These are phyloP conservation scores for Albula goreensis DNA, from an alignment of 2,113 vertebrate genomes.

Conservation along the genomic window DNA sequence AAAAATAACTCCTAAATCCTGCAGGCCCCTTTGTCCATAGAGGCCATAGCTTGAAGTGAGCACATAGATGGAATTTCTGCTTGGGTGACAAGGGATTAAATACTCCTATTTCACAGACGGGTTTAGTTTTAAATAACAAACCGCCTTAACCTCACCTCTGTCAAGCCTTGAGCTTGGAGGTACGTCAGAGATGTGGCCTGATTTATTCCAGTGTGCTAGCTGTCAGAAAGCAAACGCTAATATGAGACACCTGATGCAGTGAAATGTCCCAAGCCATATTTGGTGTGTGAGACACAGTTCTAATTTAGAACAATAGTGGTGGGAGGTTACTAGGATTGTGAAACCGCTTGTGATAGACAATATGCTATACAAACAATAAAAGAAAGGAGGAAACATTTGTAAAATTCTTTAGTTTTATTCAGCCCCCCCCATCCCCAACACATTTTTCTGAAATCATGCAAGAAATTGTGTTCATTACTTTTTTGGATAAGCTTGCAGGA, in stretches of 20 bases:
- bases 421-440: not conserved
- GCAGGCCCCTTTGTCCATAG: conserved; percentile 41
- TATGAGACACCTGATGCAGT: conserved; percentile 42
- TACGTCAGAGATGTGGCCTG: conserved; percentile 40
- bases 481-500: not conserved
- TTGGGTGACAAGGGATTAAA: conserved; percentile 47
- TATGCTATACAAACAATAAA: not conserved
- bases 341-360: not conserved
- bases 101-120: conserved; percentile 45
- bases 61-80: conserved; percentile 42
- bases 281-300: conserved; percentile 41
- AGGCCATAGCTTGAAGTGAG: conserved; percentile 31
- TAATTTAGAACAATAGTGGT: conserved; percentile 47
- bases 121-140: conserved; percentile 48
- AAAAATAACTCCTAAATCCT: conserved; percentile 47
- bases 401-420: not conserved
- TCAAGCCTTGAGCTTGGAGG: conserved; percentile 30
- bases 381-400: not conserved
- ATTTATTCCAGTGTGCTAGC: conserved; percentile 40
- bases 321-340: conserved; percentile 19
- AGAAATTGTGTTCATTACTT: not conserved
- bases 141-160: conserved; percentile 41
- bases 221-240: conserved; percentile 40
- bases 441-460: not conserved
- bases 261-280: conserved; percentile 37